phyloP scores from a whole-genome alignment of 1,140 invertebrate genomes.

The Pantala flavescens region DNA sequence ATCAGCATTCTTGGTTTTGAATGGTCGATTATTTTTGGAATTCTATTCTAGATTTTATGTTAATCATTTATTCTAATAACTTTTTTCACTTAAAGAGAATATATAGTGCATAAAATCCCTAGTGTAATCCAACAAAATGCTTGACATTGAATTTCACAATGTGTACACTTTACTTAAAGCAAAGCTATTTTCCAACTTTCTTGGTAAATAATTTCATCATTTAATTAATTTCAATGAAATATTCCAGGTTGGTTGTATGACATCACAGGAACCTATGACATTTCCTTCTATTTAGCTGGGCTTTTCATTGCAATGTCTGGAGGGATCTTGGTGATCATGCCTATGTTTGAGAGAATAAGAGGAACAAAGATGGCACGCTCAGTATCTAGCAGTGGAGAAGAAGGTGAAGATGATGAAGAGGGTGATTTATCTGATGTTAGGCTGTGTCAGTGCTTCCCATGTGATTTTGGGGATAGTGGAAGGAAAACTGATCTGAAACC shows the following conservation, averaged over 20 bases:
- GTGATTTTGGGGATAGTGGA: not conserved
- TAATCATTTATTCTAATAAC: too few relatives aligned
- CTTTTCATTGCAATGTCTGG: conserved; percentile 78
- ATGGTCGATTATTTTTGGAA: too few relatives aligned
- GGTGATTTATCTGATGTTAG: not conserved
- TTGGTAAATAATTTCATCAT: too few relatives aligned
- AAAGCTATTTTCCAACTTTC: too few relatives aligned
- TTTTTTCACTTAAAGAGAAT: too few relatives aligned
- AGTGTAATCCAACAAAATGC: too few relatives aligned
- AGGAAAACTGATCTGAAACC: not conserved
- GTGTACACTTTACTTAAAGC: too few relatives aligned
- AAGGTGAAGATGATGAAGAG: not conserved
- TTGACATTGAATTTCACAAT: too few relatives aligned
- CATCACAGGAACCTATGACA: conserved; percentile 61
- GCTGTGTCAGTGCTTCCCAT: not conserved
- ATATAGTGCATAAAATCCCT: too few relatives aligned
- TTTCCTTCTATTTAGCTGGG: conserved; percentile 80
- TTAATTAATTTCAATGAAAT: too few relatives aligned
- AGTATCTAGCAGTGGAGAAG: not conserved
- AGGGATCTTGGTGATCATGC: conserved; percentile 56
- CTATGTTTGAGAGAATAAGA: conserved; percentile 35
- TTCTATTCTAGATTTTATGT: too few relatives aligned
- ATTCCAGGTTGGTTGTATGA: conserved; percentile 69
- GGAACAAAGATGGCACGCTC: not conserved
- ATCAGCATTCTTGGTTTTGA: too few relatives aligned